phyloP scores from a whole-genome alignment of 2,113 vertebrate genomes.

The Numida meleagris region DNA sequence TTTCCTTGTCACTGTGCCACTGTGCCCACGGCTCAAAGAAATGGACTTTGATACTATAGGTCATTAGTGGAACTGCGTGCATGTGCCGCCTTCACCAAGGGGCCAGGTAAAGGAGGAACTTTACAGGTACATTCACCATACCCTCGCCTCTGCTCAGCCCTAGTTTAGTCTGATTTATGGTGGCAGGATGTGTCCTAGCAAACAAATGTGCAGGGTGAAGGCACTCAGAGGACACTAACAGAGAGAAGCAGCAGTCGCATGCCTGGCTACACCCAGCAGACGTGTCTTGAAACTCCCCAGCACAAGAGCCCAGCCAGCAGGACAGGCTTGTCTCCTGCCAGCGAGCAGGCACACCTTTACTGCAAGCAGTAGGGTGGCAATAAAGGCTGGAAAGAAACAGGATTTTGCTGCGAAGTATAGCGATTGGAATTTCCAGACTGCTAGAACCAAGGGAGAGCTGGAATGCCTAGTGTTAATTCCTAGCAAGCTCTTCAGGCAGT shows the following conservation, averaged over 20 bases:
- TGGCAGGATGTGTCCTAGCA: not conserved
- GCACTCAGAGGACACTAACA: not conserved
- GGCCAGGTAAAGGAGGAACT: not conserved
- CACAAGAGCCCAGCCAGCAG: not conserved
- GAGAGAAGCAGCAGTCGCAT: not conserved
- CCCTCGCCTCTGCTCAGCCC: not conserved
- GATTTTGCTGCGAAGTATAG: not conserved
- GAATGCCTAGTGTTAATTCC: not conserved
- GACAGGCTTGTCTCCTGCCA: not conserved
- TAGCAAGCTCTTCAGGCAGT: not conserved
- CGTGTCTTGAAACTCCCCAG: not conserved
- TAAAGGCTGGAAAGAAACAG: not conserved
- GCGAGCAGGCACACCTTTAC: not conserved
- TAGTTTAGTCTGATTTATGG: not conserved
- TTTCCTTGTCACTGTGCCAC: not conserved
- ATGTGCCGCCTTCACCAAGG: not conserved
- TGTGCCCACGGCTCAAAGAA: not conserved
- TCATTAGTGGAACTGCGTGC: not conserved
- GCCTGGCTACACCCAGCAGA: not conserved
- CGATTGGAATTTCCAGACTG: not conserved
- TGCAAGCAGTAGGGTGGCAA: not conserved
- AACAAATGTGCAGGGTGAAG: not conserved
- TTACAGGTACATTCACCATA: not conserved
- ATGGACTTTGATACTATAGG: conserved; percentile 30
- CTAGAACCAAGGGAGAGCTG: not conserved